phyloP scores from a whole-genome alignment of 2,113 vertebrate genomes.

The Gracilinanus agilis region DNA sequence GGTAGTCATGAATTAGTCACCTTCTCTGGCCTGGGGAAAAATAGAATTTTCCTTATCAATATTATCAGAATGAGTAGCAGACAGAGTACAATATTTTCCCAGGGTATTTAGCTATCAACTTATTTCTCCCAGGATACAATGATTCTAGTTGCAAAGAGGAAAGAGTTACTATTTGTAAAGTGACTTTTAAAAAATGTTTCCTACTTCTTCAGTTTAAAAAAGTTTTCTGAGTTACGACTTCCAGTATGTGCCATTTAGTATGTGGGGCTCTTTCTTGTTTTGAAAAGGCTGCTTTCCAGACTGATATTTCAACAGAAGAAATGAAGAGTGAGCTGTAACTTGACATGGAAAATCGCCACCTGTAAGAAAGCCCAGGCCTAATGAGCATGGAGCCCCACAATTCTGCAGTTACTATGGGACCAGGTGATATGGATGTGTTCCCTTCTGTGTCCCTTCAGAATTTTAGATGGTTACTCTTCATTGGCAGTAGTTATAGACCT shows the following conservation, averaged over 20 bases:
- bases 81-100: slow-evolving; percentile 20
- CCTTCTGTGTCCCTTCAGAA: neutral
- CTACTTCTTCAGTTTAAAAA: neutral
- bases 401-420: neutral
- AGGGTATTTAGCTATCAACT: neutral
- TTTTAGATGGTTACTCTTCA: neutral
- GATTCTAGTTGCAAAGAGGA: neutral
- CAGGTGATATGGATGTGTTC: neutral
- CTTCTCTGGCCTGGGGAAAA: slow-evolving; percentile 7
- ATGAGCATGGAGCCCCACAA: neutral
- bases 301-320: slow-evolving; percentile 43
- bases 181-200: slow-evolving; percentile 40
- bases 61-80: slow-evolving; percentile 34
- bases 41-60: slow-evolving; percentile 25
- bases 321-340: slow-evolving; percentile 38
- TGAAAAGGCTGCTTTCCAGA: slow-evolving; percentile 44
- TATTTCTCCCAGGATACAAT: neutral
- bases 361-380: slow-evolving; percentile 14
- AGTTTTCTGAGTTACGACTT: slow-evolving; percentile 18
- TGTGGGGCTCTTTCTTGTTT: neutral
- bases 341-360: neutral
- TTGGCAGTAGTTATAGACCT: neutral
- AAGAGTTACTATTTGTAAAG: neutral
- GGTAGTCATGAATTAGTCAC: slow-evolving; percentile 5
- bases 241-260: neutral